phyloP scores from a whole-genome alignment of 2,797 vertebrate genomes.

The Micrastur ruficollis region DNA sequence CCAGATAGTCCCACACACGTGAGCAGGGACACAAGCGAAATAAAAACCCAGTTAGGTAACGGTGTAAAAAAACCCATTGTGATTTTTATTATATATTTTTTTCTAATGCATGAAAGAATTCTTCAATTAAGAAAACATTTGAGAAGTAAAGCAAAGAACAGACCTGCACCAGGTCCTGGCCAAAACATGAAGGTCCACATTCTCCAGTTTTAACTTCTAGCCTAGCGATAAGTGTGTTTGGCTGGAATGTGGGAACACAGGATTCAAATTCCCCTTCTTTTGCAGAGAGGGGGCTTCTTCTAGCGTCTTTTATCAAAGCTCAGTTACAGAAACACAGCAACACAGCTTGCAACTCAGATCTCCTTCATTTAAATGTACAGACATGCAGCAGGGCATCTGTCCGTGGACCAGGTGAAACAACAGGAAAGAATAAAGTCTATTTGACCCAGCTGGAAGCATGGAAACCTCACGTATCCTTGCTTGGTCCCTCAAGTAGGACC shows the following conservation, averaged over 20 bases:
- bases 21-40: not conserved
- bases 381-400: not conserved
- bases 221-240: not conserved
- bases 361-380: not conserved
- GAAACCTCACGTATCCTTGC: not conserved
- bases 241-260: not conserved
- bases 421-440: not conserved
- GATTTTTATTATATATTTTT: not conserved
- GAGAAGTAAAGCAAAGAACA: not conserved
- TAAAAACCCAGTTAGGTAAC: not conserved
- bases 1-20: not conserved
- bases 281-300: not conserved
- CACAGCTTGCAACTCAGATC: not conserved
- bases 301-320: not conserved
- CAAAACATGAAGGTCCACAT: not conserved
- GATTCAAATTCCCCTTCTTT: not conserved
- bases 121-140: not conserved
- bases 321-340: not conserved
- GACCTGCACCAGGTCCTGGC: not conserved
- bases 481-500: not conserved
- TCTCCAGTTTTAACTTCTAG: not conserved
- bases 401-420: not conserved
- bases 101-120: not conserved
- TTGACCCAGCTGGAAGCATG: not conserved
- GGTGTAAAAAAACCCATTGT: not conserved